Evolutionary conservation across 2,113 vertebrate species (phyloP), one percentile per base, ranked within the genome.

Genomic region (Chiloscyllium plagiosum): DNA sequence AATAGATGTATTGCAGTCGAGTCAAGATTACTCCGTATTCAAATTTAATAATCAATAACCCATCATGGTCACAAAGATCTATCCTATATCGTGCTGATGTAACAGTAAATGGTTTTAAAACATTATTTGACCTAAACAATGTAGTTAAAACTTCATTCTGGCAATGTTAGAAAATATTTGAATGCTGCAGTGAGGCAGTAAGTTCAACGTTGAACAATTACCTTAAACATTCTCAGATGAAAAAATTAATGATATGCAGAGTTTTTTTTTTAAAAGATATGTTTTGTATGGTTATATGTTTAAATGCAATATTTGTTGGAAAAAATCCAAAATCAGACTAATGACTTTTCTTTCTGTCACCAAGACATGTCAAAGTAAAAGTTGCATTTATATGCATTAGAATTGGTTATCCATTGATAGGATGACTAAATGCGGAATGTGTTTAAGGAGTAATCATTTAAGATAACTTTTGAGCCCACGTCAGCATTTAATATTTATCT

Each of bases 221-320:
- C 72, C 37, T 95, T 52, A 24, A 76, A 65, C 33, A 93, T 26
- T 7, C 20, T 94, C 50, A 17, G 68, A 52, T 95, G 69, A 68
- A 61, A 72, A 26, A 4, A 4, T 76, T 95, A 72, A 95, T 37
- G 13, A 93, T 29, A 70, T 50, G 12, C 4, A 72, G 94, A 95
- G 94, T 72, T 94, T 29, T 37, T 76, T 68, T n/a, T 12, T 37
- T 52, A 72, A 72, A 72, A 72, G 52, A 8, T 26, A 52, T 72
- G 3, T 50, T 66, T 95, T 95, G 15, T 95, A 33, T 76, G 69
- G 50, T 72, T 47, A 52, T 50, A 52, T 95, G 68, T 95, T 68
- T 76, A 95, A 72, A 95, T 95, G 42, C 68, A 72, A 68, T 95
- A 33, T 68, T 95, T 72, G 69, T 95, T 26, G 24, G 72, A 95